phyloP scores from a whole-genome alignment of 2,888 invertebrate genomes.

The Rhingia campestris region DNA sequence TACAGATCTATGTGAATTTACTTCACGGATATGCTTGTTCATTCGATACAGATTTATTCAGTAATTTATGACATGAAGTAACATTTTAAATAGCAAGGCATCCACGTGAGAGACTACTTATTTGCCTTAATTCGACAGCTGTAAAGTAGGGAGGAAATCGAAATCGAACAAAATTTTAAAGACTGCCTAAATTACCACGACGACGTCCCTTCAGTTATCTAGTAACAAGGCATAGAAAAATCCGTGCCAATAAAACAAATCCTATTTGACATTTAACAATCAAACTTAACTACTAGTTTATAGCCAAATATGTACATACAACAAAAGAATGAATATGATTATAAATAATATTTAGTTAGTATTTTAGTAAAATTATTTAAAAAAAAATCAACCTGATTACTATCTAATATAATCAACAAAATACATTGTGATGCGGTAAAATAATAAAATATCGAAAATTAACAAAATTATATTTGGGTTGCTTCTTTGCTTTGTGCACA shows the following conservation, averaged over 20 bases:
- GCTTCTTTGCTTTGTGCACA: neutral
- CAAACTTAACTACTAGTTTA: constrained; percentile 41
- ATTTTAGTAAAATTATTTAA: constrained; percentile 56
- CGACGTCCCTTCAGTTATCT: neutral
- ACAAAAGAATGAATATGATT: constrained; percentile 13
- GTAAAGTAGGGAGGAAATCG: no score
- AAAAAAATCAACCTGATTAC: constrained; percentile 49
- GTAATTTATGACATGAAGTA: no score
- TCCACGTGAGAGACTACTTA: no score
- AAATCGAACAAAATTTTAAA: no score
- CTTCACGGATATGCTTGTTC: neutral
- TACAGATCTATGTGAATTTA: neutral
- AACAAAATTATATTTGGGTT: constrained; percentile 18
- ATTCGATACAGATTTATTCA: neutral
- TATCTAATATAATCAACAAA: constrained; percentile 40
- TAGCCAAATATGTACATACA: constrained; percentile 67
- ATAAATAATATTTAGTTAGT: constrained; percentile 50
- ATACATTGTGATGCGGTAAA: constrained; percentile 61
- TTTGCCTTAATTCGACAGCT: no score
- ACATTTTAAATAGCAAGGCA: no score
- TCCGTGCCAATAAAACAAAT: neutral
- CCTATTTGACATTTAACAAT: constrained; percentile 39
- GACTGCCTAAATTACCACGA: no score
- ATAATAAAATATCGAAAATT: constrained; percentile 42
- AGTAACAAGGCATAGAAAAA: neutral